Base-by-base conservation (phyloP, 2,888 invertebrate genomes). In the Chesias legatella region DNA sequence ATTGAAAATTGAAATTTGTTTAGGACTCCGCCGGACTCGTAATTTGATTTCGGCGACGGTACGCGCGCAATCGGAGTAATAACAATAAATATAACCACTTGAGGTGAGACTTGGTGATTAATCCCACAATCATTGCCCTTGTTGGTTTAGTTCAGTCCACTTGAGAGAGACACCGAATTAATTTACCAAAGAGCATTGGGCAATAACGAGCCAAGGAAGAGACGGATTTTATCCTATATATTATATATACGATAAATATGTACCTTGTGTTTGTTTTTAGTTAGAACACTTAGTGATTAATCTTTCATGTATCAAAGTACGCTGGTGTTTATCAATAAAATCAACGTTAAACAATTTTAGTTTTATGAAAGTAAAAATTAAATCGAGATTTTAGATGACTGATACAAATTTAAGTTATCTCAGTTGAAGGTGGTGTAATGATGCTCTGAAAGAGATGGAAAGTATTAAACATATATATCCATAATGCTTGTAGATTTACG, bases 1-100 rank as follows among this genome's bases (percentile, higher is more conserved):
- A 86, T 86, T 85, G 85, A 81, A 82, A 84, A 85, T 85, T 83
- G 81, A 84, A 86, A 88, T 86, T 88, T 86, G 82, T 85, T 84
- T 84, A 85, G 85, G 84, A 79, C 73, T 69, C 69, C 67, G 67
- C 64, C 64, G 73, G 73, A 63, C 67, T 69, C 55, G 73, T 85
- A 83, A 86, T 83, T 86, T 73, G 76, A 85, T 85, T 82, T 74
- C 53, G 73, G 69, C 64, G 72, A 70, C 67, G 70, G 63, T 61
- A 67, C 66, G 65, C 58, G 72, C 71, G 73, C 75, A 79, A 79
- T 82, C 76, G 63, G 65, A 60, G 69, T 68, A 74, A 81, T 81
- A 79, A 79, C 75, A 78, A 78, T 81, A 82, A 81, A 84, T 80
- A 79, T 68, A 67, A 65, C 64, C 62, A 49, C 67, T 65, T 60